phyloP scores from a whole-genome alignment of 2,888 invertebrate genomes.

The Apamea sordens region DNA sequence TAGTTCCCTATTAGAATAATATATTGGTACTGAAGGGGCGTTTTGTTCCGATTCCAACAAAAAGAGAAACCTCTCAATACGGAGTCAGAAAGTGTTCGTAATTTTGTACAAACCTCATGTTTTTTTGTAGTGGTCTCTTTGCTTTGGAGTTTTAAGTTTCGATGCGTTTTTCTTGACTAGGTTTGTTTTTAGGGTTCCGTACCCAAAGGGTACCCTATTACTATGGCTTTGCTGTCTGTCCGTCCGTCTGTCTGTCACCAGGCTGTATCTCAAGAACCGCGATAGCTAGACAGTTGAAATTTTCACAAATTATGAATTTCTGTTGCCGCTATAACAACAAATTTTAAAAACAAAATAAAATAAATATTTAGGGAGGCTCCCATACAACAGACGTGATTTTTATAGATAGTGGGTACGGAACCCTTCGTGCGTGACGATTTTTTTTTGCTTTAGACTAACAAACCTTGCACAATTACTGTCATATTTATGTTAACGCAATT shows the following conservation, averaged over 20 bases:
- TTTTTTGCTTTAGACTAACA: not conserved
- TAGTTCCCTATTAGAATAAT: constrained; percentile 87
- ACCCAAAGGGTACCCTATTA: no score
- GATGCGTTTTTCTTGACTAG: not conserved
- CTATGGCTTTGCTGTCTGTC: no score
- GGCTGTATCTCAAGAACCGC: no score
- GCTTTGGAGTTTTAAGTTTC: not conserved
- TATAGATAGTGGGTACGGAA: no score
- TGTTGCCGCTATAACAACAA: no score
- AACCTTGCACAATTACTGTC: not conserved
- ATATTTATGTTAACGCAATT: not conserved
- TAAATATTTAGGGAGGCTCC: no score
- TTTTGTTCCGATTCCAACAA: constrained; percentile 76
- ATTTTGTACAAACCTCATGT: constrained; percentile 45
- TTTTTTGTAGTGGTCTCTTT: constrained; percentile 29
- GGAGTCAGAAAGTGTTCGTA: constrained; percentile 58
- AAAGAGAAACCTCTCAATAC: constrained; percentile 66
- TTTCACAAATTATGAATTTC: no score
- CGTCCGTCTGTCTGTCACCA: no score
- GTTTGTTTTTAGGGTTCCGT: not conserved
- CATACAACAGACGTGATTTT: no score
- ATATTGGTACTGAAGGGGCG: constrained; percentile 67
- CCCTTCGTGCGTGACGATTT: no score
- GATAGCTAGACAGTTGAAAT: no score
- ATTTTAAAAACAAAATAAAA: no score